These are phyloP conservation scores for Osmoderma eremita DNA, from an alignment of 2,888 invertebrate species.

Conservation along the genomic window DNA sequence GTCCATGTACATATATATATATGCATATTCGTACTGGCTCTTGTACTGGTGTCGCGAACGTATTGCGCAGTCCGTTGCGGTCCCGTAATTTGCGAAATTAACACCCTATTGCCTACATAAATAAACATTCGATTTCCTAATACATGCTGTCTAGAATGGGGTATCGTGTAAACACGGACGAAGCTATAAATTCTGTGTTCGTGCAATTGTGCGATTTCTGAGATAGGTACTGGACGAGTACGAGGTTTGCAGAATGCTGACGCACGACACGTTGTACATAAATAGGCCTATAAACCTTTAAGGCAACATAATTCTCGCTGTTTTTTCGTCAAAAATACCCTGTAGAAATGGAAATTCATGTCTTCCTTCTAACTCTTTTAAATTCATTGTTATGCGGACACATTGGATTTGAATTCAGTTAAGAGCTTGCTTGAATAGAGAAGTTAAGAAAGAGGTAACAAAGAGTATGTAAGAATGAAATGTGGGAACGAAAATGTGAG, in stretches of 20 bases:
- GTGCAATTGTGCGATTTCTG: constrained; percentile 9
- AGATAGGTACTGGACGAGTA: background rate
- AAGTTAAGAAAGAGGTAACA: no score
- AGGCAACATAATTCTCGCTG: background rate
- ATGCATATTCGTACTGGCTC: background rate
- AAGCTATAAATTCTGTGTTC: constrained; percentile 29
- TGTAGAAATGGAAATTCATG: background rate
- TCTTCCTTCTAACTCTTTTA: background rate
- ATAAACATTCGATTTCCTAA: constrained; percentile 37
- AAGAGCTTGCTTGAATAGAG: no score
- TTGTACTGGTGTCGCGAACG: constrained; percentile 6
- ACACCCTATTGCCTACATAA: constrained; percentile 33
- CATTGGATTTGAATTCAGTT: no score
- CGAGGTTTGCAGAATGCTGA: background rate
- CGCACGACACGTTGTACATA: no score
- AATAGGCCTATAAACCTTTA: no score
- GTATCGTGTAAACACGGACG: constrained; percentile 32
- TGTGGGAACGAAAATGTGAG: no score
- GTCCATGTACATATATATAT: constrained; percentile 11
- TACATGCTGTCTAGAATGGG: constrained; percentile 30
- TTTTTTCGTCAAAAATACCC: background rate
- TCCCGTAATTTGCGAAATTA: constrained; percentile 39
- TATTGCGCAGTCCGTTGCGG: constrained; percentile 23
- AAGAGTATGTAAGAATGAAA: no score
- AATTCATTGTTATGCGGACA: background rate